phyloP scores from a whole-genome alignment of 2,113 vertebrate genomes.

The Pelodiscus sinensis region DNA sequence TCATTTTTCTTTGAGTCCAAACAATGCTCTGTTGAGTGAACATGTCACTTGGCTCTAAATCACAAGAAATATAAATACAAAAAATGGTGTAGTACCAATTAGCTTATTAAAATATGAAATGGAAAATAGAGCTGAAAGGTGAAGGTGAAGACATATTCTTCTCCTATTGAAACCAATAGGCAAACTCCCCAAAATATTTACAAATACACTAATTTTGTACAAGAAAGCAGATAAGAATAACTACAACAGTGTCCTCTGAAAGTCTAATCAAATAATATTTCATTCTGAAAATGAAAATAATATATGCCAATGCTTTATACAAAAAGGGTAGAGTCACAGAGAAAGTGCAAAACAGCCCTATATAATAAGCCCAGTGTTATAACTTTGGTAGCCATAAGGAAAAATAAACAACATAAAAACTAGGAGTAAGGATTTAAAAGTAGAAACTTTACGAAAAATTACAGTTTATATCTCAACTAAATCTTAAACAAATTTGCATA shows the following conservation, averaged over 20 bases:
- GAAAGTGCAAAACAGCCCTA: neutral
- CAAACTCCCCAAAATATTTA: neutral
- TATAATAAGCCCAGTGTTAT: neutral
- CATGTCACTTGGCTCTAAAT: neutral
- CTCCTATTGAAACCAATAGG: neutral
- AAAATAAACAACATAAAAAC: neutral
- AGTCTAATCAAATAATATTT: neutral
- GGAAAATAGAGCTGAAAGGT: neutral
- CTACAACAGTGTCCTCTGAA: neutral
- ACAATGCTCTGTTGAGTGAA: neutral
- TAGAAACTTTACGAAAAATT: neutral
- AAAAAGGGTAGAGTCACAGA: neutral
- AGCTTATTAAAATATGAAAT: neutral
- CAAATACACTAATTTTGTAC: neutral
- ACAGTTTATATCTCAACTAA: conserved; percentile 4
- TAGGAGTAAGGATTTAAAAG: neutral
- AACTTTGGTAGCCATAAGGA: neutral
- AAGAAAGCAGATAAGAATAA: neutral
- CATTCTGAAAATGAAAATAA: conserved; percentile 22
- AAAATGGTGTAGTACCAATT: neutral
- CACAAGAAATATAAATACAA: neutral
- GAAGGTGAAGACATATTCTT: neutral
- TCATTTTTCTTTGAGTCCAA: neutral
- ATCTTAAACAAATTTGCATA: conserved; percentile 26
- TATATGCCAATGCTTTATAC: neutral